Percentiles rank a stretch among this genome's conserved stretches.
These are phyloP conservation scores for Dicranocentrus wangi DNA, from an alignment of 2,888 invertebrate genomes.

Conservation along the genomic window DNA sequence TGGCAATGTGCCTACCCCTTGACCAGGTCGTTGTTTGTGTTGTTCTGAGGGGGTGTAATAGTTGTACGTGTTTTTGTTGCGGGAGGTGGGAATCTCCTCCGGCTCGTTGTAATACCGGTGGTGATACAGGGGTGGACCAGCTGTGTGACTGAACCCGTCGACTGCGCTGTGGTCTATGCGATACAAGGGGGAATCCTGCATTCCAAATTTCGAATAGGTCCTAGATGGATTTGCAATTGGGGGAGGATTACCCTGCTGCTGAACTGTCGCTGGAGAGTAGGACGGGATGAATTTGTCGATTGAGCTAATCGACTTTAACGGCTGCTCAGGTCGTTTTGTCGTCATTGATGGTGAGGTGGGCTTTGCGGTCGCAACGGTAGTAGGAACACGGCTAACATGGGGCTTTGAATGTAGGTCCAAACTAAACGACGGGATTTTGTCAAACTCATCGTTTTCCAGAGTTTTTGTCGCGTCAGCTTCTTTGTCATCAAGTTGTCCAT, in stretches of 20 bases:
- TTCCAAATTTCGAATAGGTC: conserved; percentile 71
- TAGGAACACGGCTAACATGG: neutral
- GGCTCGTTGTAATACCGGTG: conserved; percentile 61
- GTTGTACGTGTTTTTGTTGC: conserved; percentile 26
- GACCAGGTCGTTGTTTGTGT: neutral
- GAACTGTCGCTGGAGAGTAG: conserved; percentile 26
- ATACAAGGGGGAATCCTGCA: conserved; percentile 70
- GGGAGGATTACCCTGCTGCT: neutral
- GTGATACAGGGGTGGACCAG: conserved; percentile 21
- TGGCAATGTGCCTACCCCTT: conserved; percentile 37
- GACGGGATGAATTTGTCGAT: conserved; percentile 60
- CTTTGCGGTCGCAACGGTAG: neutral
- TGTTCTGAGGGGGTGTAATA: conserved; percentile 21
- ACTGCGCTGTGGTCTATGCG: conserved; percentile 40
- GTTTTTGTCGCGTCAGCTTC: too few species aligned
- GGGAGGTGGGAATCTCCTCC: conserved; percentile 29
- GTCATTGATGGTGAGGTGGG: neutral
- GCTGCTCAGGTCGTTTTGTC: conserved; percentile 28
- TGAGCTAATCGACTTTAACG: conserved; percentile 37
- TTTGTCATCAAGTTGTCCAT: conserved; percentile 39
- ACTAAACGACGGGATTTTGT: neutral
- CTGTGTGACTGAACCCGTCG: neutral
- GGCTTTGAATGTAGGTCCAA: too few species aligned
- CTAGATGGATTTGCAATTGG: conserved; percentile 58
- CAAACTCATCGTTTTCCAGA: neutral